phyloP scores from a whole-genome alignment of 2,113 vertebrate species.

The Centropristis striata region DNA sequence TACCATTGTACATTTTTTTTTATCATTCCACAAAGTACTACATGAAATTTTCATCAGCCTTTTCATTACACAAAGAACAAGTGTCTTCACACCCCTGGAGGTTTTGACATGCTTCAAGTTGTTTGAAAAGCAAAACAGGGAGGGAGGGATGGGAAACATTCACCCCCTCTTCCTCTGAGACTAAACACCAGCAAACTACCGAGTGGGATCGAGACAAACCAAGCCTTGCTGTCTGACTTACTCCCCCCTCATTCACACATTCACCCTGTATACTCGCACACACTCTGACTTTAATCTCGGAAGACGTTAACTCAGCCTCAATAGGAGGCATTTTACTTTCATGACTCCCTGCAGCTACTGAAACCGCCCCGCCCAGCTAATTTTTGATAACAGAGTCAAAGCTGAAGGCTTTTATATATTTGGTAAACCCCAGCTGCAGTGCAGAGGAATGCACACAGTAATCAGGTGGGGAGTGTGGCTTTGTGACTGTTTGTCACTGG shows the following conservation, averaged over 20 bases:
- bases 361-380: constrained; percentile 32
- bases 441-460: constrained; percentile 21
- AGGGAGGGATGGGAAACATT: not conserved
- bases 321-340: constrained; percentile 43
- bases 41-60: not conserved
- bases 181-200: constrained; percentile 68
- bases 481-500: not conserved
- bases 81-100: constrained; percentile 22
- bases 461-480: constrained; percentile 11
- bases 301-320: constrained; percentile 39
- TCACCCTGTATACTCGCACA: constrained; percentile 25
- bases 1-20: not conserved
- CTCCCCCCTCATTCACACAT: constrained; percentile 40
- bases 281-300: constrained; percentile 54
- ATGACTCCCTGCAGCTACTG: constrained; percentile 51
- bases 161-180: constrained; percentile 52
- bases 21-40: not conserved
- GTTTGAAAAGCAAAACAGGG: constrained; percentile 41
- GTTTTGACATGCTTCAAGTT: constrained; percentile 41
- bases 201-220: constrained; percentile 29
- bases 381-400: constrained; percentile 51
- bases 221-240: constrained; percentile 30
- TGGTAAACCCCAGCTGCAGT: constrained; percentile 35
- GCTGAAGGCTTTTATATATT: constrained; percentile 28
- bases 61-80: constrained; percentile 29